A percentile compares a stretch with the other conserved stretches of the same genome.
These are phyloP conservation scores for Zosterops hypoxanthus DNA, from an alignment of 2,113 vertebrate genomes.

Conservation along the genomic window DNA sequence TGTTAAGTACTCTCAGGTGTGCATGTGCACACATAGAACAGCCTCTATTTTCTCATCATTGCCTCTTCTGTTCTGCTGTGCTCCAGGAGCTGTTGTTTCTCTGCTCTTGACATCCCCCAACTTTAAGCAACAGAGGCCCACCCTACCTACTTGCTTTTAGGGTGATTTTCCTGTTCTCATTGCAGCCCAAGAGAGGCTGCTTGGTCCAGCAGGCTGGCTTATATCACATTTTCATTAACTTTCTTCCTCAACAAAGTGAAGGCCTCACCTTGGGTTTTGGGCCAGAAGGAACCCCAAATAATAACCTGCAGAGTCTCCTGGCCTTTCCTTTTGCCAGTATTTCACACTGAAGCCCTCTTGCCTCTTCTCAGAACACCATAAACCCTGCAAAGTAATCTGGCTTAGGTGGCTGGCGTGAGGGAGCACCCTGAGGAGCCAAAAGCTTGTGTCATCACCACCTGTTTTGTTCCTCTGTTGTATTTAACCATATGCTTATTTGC, in stretches of 20 bases:
- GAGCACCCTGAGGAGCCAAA: not conserved
- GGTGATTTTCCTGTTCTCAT: not conserved
- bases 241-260: not conserved
- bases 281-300: not conserved
- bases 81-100: not conserved
- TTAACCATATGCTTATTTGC: not conserved
- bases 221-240: not conserved
- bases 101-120: not conserved
- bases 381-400: accelerated
- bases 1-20: not conserved
- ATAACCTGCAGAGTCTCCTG: not conserved
- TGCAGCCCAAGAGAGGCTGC: not conserved
- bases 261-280: not conserved
- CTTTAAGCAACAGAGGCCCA: not conserved
- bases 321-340: not conserved
- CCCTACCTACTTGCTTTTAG: not conserved
- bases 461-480: not conserved
- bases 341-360: not conserved
- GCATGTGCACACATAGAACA: not conserved
- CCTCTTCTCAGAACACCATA: not conserved
- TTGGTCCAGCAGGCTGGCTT: not conserved
- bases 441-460: not conserved
- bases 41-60: not conserved
- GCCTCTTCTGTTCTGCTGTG: not conserved
- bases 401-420: not conserved